Base-by-base conservation (phyloP, 2,113 vertebrate species). In the Chaetodon trifascialis region DNA sequence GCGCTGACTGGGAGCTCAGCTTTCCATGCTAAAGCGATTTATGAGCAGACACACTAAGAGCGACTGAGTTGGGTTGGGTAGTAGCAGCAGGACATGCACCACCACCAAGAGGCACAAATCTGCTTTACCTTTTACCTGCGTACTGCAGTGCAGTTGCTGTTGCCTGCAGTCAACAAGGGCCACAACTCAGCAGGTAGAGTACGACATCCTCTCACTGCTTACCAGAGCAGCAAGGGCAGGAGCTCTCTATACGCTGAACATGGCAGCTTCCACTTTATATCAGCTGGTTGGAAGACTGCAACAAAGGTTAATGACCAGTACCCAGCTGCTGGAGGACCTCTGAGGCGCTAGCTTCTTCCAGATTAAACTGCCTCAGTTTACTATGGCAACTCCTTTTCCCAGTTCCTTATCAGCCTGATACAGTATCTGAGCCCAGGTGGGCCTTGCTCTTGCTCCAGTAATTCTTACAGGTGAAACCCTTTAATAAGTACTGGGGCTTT, bases 391-490 rank as follows among this genome's bases (percentile, higher is more conserved):
- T 52, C 51, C 14, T 52, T 52, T 51, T 19, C 34, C 17, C 72
- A 63, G 72, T 11, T 51, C 21, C 40, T 25, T 14, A 38, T 14
- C 58, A 75, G 46, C 15, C 10, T 44, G n/a, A 40, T 40, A 42
- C 5, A 42, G 8, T 58, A n/a, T 30, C 8, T 19, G 38, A 58
- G 38, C 9, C 44, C 42, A 47, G n/a, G 60, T 42, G 21, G 66
- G 52, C 58, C 40, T 66, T 23, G 23, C 54, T 63, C 30, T 49
- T 77, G 30, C 42, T 63, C 11, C 21, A 40, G 36, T 80, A 59
- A 73, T 59, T 51, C 64, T 75, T 7, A 63, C 49, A 70, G 51
- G 44, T 54, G 42, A 73, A 66, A 46, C 36, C n/a, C 54, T 67
- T 17, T 47, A 58, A 66, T 10, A 42, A 60, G 58, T 34, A 15